phyloP scores from a whole-genome alignment of 2,888 invertebrate species.

The Chymomyza procnemis region DNA sequence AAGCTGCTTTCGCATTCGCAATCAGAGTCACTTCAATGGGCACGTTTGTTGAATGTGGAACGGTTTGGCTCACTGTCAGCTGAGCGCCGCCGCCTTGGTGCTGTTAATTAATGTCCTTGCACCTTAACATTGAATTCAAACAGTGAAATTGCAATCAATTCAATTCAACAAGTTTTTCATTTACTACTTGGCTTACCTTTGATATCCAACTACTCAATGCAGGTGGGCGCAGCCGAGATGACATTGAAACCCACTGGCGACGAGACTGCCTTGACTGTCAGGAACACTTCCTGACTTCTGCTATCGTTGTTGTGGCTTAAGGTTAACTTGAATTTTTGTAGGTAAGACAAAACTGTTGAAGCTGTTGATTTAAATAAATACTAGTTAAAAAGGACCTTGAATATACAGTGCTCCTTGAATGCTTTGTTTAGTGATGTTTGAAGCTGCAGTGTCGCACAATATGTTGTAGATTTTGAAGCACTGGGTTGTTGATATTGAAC shows the following conservation, averaged over 20 bases:
- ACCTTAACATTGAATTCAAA: constrained; percentile 59
- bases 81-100: background rate
- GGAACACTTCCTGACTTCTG: background rate
- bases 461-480: background rate
- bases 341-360: background rate
- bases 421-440: background rate
- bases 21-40: constrained; percentile 61
- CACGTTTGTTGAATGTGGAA: constrained; percentile 1
- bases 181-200: background rate
- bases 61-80: background rate
- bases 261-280: background rate
- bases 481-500: background rate
- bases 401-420: background rate
- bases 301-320: background rate
- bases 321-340: background rate
- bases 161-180: constrained; percentile 63
- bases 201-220: constrained; percentile 15
- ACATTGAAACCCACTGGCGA: constrained; percentile 36
- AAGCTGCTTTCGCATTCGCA: constrained; percentile 32
- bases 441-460: constrained; percentile 3
- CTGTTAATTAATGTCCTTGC: constrained; percentile 70
- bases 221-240: constrained; percentile 13
- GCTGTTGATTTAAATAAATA: constrained; percentile 4
- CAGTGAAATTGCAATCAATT: constrained; percentile 58
- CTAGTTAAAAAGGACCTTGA: constrained; percentile 27